These are phyloP conservation scores for Coilia nasus DNA, from an alignment of 2,797 vertebrate species.

Conservation along the genomic window DNA sequence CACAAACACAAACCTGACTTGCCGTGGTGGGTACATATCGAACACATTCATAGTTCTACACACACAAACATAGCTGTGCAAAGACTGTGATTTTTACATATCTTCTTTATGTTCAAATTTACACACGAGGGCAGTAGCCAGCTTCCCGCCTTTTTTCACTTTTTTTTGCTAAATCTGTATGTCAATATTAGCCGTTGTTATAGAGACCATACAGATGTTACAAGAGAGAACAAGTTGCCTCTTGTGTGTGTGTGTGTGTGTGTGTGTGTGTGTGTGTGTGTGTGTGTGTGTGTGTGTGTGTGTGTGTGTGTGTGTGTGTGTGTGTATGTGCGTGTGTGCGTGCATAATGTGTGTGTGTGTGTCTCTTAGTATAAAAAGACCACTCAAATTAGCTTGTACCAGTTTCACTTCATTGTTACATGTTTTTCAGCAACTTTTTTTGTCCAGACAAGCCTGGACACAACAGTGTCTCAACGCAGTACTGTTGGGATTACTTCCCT, in stretches of 20 bases:
- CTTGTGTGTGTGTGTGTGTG: conserved; percentile 7
- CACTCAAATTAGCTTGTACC: background rate
- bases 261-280: conserved; percentile 33
- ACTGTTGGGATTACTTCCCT: no score
- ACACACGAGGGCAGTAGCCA: background rate
- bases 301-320: conserved; percentile 29
- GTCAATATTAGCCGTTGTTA: background rate
- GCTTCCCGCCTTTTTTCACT: background rate
- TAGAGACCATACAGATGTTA: background rate
- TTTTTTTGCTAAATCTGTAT: background rate
- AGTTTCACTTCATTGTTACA: background rate
- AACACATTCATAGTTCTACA: no score
- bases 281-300: conserved; percentile 24
- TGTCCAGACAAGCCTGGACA: background rate
- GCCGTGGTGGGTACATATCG: no score
- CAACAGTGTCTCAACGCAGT: no score
- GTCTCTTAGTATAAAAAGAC: background rate
- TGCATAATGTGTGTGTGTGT: background rate
- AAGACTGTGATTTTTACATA: no score
- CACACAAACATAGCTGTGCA: no score
- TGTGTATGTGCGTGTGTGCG: background rate
- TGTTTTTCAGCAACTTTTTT: background rate
- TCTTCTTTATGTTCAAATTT: background rate
- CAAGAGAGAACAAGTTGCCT: background rate
- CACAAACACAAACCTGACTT: no score